Evolutionary conservation across 2,888 invertebrate genomes (phyloP).

Genomic region (Oligia strigilis): DNA sequence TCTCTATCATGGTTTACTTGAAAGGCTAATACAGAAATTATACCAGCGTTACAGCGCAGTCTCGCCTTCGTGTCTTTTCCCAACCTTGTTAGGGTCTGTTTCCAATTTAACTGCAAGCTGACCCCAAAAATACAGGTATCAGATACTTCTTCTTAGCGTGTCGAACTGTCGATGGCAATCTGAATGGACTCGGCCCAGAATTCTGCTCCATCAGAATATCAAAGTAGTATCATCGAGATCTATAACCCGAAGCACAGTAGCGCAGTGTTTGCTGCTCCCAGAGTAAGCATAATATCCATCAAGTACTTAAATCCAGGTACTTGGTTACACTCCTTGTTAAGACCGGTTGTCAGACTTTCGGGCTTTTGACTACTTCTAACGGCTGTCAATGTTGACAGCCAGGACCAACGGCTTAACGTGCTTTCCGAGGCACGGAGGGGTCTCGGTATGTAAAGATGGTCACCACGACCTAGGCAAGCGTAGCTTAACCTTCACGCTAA

Average conservation of each 20-base stretch:
- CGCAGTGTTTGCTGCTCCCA: too few relatives aligned
- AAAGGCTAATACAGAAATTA: neutral
- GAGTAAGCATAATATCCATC: too few relatives aligned
- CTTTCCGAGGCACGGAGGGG: neutral
- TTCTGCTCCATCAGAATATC: too few relatives aligned
- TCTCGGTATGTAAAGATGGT: neutral
- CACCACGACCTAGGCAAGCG: neutral
- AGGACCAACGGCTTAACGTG: too few relatives aligned
- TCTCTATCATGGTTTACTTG: too few relatives aligned
- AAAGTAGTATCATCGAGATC: too few relatives aligned
- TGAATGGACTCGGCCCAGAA: too few relatives aligned
- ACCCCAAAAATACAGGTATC: neutral
- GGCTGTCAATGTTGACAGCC: neutral
- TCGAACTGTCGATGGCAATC: too few relatives aligned
- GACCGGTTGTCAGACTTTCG: neutral
- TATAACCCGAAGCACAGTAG: too few relatives aligned
- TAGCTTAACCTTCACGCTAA: neutral
- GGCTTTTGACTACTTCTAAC: neutral
- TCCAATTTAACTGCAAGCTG: neutral
- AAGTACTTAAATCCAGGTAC: neutral
- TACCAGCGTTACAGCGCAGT: neutral
- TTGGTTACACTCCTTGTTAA: neutral
- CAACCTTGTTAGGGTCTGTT: neutral
- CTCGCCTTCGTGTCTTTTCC: neutral
- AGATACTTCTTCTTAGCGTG: neutral